These are phyloP conservation scores for Tauraco erythrolophus DNA, from an alignment of 2,113 vertebrate species.

Conservation along the genomic window DNA sequence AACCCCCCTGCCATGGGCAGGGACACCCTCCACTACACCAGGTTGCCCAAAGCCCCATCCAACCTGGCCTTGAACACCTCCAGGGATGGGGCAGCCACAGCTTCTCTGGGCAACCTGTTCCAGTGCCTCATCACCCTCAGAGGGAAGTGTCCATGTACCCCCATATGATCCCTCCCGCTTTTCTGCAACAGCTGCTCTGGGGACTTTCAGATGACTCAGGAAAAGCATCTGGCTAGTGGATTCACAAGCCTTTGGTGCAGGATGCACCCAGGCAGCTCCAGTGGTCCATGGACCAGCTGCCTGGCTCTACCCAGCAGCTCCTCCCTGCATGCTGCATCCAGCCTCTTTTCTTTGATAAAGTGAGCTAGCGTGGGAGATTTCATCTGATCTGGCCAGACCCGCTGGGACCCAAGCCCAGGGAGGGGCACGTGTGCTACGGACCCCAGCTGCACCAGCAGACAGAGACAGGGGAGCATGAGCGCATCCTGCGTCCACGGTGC, in stretches of 20 bases:
- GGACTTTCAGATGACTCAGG: background rate
- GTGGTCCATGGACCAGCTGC: background rate
- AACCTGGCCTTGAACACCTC: too few species aligned
- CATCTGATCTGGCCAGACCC: background rate
- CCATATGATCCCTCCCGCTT: background rate
- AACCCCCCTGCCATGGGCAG: too few species aligned
- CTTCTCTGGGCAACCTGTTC: too few species aligned
- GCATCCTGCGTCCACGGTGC: rapidly evolving
- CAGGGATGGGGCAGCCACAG: too few species aligned
- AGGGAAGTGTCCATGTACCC: background rate
- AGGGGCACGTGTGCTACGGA: background rate
- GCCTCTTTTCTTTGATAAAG: background rate
- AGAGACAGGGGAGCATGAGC: background rate
- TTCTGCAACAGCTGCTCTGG: background rate
- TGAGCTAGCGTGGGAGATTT: background rate
- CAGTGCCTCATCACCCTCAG: too few species aligned
- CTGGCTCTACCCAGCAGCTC: background rate
- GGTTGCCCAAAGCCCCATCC: too few species aligned
- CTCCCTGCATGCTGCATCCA: background rate
- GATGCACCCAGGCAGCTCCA: background rate
- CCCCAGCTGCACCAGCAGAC: background rate
- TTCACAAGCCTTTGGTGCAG: background rate
- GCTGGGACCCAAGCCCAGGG: background rate
- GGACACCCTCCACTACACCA: too few species aligned
- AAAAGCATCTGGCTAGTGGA: rapidly evolving